Conservation (phyloP, 2,797 vertebrate genomes). For the Sphaeramia orbicularis region DNA sequence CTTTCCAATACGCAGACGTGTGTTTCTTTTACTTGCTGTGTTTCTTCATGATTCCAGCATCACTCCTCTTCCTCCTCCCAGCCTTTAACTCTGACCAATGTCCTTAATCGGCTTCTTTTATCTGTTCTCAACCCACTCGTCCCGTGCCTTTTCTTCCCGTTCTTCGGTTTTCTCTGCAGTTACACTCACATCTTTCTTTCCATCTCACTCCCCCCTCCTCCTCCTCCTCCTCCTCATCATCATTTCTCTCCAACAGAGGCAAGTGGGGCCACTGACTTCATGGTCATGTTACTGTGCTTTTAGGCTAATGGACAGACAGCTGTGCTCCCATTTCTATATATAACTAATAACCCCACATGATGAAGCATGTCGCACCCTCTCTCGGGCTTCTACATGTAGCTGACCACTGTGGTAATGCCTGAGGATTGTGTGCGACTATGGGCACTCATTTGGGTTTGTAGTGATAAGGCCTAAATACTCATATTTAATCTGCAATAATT, state of each 20-base stretch:
- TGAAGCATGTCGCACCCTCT: constrained; percentile 62
- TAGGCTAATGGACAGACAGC: constrained; percentile 77
- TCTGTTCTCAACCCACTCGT: not conserved
- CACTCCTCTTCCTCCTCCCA: not conserved
- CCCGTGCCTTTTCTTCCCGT: not conserved
- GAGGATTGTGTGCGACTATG: constrained; percentile 7
- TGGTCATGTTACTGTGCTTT: constrained; percentile 57
- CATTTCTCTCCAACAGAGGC: constrained; percentile 16
- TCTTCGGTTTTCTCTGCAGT: constrained; percentile 5
- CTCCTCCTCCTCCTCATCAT: constrained; percentile 1
- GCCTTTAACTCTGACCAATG: not conserved
- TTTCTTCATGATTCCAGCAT: not conserved
- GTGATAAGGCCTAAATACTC: constrained; percentile 12
- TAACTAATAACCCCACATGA: constrained; percentile 62
- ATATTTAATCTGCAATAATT: constrained; percentile 39
- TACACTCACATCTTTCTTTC: constrained; percentile 12
- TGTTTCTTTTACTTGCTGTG: too few relatives aligned
- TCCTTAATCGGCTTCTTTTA: not conserved
- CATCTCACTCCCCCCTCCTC: too few relatives aligned
- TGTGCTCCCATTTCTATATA: constrained; percentile 80
- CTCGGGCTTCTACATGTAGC: constrained; percentile 11
- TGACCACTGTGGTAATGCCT: constrained; percentile 25
- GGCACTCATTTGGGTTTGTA: not conserved
- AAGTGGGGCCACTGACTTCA: constrained; percentile 31
- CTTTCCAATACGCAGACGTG: too few relatives aligned